Evolutionary conservation across 2,888 invertebrate species (phyloP), one percentile per base, ranked within the genome.

Genomic region (Agrotis exclamationis): DNA sequence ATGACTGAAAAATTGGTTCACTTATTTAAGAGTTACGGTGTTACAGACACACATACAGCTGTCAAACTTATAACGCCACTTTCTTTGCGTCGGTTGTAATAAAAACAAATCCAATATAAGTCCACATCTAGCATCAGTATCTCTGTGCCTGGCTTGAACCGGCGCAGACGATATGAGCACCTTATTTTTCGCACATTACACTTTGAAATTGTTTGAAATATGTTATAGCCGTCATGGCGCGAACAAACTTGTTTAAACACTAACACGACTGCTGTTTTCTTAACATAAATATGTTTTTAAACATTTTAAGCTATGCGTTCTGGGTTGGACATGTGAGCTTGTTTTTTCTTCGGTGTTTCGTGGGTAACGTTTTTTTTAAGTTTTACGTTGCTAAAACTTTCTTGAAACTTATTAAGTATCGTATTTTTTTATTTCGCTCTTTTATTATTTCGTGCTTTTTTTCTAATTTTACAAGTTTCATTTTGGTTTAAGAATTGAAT

Each of bases 131-230:
- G 89, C 16, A n/a, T 47, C 44, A 57, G 9, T 85, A 84, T 22
- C n/a, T 74, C 80, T 57, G n/a, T 20, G 82, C 66, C 77, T 81
- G 85, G 85, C 74, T 59, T 70, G 83, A 71, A 86, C 86, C 76
- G 71, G 83, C 76, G 67, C 84, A 84, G 78, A 83, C 90, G 90
- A 91, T 92, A 92, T 90, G 90, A 92, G 93, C 90, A 92, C 92
- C 94, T 94, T 93, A 95, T 95, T 95, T 95, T 94, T 94, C 95
- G 94, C 94, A 88, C 93, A 94, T 95, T 95, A 94, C 94, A 93
- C 95, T 93, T 93, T 90, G 92, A 94, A 93, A 95, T 94, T 94
- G 95, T 95, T 93, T 91, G 91, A 93, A 94, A 93, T 93, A 93
- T 92, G 93, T 93, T 93, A 92, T 89, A 89, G 89, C 89, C 88